Conservation (phyloP, 2,113 vertebrate genomes). For the Silurus meridionalis region DNA sequence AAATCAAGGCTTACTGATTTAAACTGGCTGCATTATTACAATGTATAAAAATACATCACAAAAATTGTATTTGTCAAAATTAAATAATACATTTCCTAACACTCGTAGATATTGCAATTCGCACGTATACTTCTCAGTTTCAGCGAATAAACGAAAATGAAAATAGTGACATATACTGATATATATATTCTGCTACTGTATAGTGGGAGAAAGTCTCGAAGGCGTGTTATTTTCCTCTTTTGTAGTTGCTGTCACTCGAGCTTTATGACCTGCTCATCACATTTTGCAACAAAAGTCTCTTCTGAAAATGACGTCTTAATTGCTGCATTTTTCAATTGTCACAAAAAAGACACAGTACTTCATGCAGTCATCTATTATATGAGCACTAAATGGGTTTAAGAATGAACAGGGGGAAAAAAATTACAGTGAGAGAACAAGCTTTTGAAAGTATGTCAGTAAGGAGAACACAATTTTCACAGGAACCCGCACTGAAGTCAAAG, state of each 20-base stretch:
- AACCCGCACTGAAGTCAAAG: constrained; percentile 14
- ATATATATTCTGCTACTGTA: neutral
- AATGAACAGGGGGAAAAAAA: neutral
- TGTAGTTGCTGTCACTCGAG: constrained; percentile 40
- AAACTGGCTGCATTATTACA: neutral
- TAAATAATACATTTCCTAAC: neutral
- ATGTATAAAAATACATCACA: neutral
- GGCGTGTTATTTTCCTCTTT: constrained; percentile 31
- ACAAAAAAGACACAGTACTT: constrained; percentile 20
- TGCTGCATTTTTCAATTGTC: constrained; percentile 34
- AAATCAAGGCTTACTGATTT: neutral
- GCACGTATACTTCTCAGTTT: neutral
- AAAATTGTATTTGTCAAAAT: neutral
- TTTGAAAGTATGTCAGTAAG: constrained; percentile 2
- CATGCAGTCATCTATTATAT: constrained; percentile 29
- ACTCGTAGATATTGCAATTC: neutral
- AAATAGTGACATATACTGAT: neutral
- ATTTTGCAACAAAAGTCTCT: constrained; percentile 38
- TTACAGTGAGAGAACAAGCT: constrained; percentile 4
- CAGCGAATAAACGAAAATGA: neutral
- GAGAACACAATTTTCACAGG: neutral
- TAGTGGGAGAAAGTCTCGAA: constrained; percentile 23
- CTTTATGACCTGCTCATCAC: constrained; percentile 36
- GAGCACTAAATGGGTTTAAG: constrained; percentile 25
- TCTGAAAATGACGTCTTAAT: constrained; percentile 45